Percentiles rank a stretch among this genome's conserved stretches.
phyloP scores from a whole-genome alignment of 2,113 vertebrate species.

The Scomber scombrus region DNA sequence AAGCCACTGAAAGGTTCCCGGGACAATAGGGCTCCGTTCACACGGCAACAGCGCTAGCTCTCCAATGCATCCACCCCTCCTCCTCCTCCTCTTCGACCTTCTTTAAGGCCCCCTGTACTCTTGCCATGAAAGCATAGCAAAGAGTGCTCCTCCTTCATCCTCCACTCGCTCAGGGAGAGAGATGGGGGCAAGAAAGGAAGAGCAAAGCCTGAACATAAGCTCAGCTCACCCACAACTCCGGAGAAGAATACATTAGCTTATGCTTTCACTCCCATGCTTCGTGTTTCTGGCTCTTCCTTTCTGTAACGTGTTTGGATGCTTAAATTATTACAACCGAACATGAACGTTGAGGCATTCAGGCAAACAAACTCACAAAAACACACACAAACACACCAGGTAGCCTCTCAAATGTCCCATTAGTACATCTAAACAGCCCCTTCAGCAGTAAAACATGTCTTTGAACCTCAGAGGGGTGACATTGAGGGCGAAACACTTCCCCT shows the following conservation, averaged over 20 bases:
- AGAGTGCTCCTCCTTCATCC: constrained; percentile 50
- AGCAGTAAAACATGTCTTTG: constrained; percentile 56
- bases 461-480: constrained; percentile 62
- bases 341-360: constrained; percentile 3
- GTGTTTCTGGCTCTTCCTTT: background rate
- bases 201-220: constrained; percentile 26
- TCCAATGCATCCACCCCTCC: constrained; percentile 73
- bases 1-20: constrained; percentile 85
- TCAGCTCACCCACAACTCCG: constrained; percentile 15
- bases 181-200: constrained; percentile 11
- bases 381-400: constrained; percentile 54
- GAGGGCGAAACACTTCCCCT: constrained; percentile 50
- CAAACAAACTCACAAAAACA: constrained; percentile 25
- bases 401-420: constrained; percentile 63
- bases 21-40: constrained; percentile 87
- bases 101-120: constrained; percentile 72
- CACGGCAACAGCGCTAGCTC: constrained; percentile 84
- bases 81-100: constrained; percentile 62
- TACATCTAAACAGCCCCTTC: constrained; percentile 43
- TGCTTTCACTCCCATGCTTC: constrained; percentile 2
- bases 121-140: constrained; percentile 61
- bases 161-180: constrained; percentile 50
- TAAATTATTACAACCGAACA: constrained; percentile 49
- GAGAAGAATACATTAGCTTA: background rate
- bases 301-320: constrained; percentile 26